Conservation (phyloP, 2,888 invertebrate genomes). For the Drosophila percnosoma region DNA sequence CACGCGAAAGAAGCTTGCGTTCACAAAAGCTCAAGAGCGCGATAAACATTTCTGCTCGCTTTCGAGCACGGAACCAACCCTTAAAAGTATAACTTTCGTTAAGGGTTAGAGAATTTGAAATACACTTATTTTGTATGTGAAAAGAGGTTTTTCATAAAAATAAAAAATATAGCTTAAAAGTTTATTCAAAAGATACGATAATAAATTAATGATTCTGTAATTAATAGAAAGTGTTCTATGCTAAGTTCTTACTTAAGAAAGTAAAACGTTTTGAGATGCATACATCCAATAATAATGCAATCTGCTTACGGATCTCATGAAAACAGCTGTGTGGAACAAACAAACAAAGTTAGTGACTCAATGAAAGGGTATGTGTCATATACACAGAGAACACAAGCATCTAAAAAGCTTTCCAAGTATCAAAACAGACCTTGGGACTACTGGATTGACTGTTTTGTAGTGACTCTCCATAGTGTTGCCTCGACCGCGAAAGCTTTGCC, state of each 20-base stretch:
- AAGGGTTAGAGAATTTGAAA: neutral
- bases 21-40: constrained; percentile 22
- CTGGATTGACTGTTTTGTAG: constrained; percentile 4
- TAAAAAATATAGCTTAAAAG: neutral
- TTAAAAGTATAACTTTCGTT: neutral
- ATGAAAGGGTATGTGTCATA: neutral
- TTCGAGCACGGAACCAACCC: constrained; percentile 54
- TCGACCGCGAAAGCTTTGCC: constrained; percentile 48
- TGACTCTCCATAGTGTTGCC: constrained; percentile 14
- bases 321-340: neutral
- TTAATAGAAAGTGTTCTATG: neutral
- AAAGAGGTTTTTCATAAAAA: neutral
- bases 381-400: constrained; percentile 32
- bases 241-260: neutral
- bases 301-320: neutral
- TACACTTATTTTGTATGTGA: constrained; percentile 21
- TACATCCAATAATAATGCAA: neutral
- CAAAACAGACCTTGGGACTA: constrained; percentile 67
- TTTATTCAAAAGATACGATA: neutral
- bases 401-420: constrained; percentile 51
- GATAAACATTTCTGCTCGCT: constrained; percentile 37
- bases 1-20: constrained; percentile 22
- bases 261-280: neutral
- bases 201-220: fast-evolving
- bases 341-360: neutral